A percentile compares a stretch with the other conserved stretches of the same genome.
These are phyloP conservation scores for Meliscaeva auricollis DNA, from an alignment of 2,888 invertebrate species.

Conservation along the genomic window DNA sequence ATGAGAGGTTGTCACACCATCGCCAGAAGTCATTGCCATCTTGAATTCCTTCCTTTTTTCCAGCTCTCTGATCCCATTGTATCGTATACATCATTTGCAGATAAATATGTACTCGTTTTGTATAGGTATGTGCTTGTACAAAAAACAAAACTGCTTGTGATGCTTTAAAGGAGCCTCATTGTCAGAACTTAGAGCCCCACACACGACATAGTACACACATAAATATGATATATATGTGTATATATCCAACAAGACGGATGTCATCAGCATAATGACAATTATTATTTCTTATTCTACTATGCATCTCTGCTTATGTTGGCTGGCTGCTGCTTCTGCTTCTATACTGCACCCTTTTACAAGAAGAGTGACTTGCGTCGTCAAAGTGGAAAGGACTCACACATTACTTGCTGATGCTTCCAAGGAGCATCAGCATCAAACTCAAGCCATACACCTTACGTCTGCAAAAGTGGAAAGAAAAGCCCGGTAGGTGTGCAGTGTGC, in stretches of 20 bases:
- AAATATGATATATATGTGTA: not conserved
- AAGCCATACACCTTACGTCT: slow-evolving; percentile 27
- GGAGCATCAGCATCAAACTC: slow-evolving; percentile 54
- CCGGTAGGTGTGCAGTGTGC: slow-evolving; percentile 62
- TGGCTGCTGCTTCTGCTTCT: slow-evolving; percentile 24
- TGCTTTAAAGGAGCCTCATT: slow-evolving; percentile 72
- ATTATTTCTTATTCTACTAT: slow-evolving; percentile 73
- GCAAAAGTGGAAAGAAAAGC: slow-evolving; percentile 60
- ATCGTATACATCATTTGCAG: slow-evolving; percentile 66
- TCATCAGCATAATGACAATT: slow-evolving; percentile 76
- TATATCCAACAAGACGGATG: slow-evolving; percentile 60
- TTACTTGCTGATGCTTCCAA: slow-evolving; percentile 59
- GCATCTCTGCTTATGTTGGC: slow-evolving; percentile 49
- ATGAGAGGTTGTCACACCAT: slow-evolving; percentile 45
- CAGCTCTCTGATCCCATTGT: slow-evolving; percentile 67
- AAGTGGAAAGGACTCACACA: slow-evolving; percentile 72
- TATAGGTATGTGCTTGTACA: slow-evolving; percentile 5
- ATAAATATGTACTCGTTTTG: slow-evolving; percentile 9
- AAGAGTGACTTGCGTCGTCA: slow-evolving; percentile 65
- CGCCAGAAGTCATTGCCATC: slow-evolving; percentile 70
- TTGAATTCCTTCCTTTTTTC: slow-evolving; percentile 62
- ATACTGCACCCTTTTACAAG: slow-evolving; percentile 58
- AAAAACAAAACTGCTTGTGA: slow-evolving; percentile 61
- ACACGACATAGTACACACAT: slow-evolving; percentile 27
- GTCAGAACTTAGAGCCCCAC: slow-evolving; percentile 64